Conservation (phyloP, 92 coral and sea anemone genomes). For the Umimayanthus chanpuru region DNA sequence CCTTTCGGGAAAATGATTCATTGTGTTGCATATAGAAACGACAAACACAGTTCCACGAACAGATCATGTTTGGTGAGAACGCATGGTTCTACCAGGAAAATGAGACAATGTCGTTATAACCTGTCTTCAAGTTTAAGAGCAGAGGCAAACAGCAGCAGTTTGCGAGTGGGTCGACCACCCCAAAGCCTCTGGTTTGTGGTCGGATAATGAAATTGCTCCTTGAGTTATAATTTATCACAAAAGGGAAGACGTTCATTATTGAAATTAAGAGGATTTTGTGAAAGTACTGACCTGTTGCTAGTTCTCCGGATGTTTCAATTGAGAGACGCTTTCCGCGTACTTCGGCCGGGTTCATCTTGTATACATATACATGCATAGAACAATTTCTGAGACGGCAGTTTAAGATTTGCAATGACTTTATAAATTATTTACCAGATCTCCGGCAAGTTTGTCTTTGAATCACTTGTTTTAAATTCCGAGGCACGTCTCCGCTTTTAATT, state of each 20-base stretch:
- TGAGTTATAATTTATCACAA: constrained; percentile 17
- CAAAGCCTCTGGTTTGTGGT: constrained; percentile 22
- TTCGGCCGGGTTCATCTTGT: not conserved
- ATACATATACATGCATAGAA: no score
- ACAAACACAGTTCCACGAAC: not conserved
- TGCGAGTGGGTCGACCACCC: constrained; percentile 25
- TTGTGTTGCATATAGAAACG: not conserved
- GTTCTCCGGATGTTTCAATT: constrained; percentile 28
- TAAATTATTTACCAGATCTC: not conserved
- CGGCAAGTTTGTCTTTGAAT: not conserved
- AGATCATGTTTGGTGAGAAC: not conserved
- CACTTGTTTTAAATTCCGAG: not conserved
- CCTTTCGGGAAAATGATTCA: not conserved
- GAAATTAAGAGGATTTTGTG: constrained; percentile 32
- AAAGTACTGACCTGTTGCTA: not conserved
- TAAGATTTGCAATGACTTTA: not conserved
- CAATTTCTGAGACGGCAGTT: not conserved
- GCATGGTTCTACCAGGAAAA: not conserved
- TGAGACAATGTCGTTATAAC: not conserved
- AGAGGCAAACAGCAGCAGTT: not conserved
- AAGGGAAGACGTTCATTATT: constrained; percentile 37
- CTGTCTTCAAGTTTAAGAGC: not conserved
- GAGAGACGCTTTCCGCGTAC: constrained; percentile 8
- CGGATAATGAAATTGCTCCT: constrained; percentile 32
- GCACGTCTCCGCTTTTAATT: not conserved